Base-by-base conservation (phyloP, 2,797 vertebrate genomes). In the Tachyglossus aculeatus region DNA sequence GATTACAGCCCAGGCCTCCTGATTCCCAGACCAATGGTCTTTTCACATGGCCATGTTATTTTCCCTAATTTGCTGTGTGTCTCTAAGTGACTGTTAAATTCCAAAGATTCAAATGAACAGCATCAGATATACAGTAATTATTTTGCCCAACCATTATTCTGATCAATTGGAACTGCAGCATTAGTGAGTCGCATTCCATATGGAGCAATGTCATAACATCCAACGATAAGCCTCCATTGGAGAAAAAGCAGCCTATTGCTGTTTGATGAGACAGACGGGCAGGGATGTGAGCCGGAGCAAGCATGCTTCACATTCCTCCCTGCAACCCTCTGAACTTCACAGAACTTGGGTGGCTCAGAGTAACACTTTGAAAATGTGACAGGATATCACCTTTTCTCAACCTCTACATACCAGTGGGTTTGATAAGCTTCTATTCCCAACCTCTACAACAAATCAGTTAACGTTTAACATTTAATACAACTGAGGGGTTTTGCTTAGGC, bases 341-440 rank as follows among this genome's bases (percentile, higher is more conserved):
- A 41, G 56, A 13, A 47, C 54, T 47, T 69, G 50, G 12, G 41
- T 47, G 58, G 44, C 55, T 73, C 15, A 6, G 1, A 75, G 41
- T 34, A 74, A 34, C n/a, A 24, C 48, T 10, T 34, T 56, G 55
- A 55, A 71, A 44, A 43, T 55, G 65, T 69, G 66, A 68, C 45
- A 84, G 47, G 56, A 57, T 72, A 51, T 76, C 72, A 75, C 39
- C 44, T 69, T 69, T 60, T 50, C 38, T 82, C 69, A 79, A 34
- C 31, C 36, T 55, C 45, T 75, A 9, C 2, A 2, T 69, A 56
- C 71, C 74, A 83, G 44, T 21, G 48, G 15, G 25, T 60, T 61
- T 65, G 77, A 78, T 84, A 78, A 84, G 55, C 21, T 61, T 74
- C 66, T 19, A 32, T 18, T 79, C 67, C 61, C 64, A 58, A 67